Evolutionary conservation across 2,113 vertebrate genomes (phyloP), one percentile per base, ranked within the genome.

Genomic region (Panthera uncia): DNA sequence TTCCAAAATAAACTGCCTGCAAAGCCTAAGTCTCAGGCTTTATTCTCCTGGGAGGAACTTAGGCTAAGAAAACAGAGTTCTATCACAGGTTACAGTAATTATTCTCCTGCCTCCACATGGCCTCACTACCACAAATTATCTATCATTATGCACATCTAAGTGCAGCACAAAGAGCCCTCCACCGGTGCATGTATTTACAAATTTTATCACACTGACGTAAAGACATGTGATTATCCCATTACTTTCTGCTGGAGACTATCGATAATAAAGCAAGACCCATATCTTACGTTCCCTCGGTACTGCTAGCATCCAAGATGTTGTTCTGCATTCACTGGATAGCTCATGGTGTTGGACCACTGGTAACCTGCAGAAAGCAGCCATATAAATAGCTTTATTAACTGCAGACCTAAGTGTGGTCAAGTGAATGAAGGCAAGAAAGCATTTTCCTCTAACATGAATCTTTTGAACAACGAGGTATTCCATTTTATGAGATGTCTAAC

Each of bases 401-500:
- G 1, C 71, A 74, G 45, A 74, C 9, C 23, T 93, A 29, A 76
- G 15, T 79, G 13, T 13, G 29, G 21, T 88, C n/a, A 48, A 15
- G 18, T 73, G 61, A 76, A 68, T 83, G 36, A 95, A 92, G 55
- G 65, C n/a, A 90, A 94, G 61, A 86, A 78, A 89, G 33, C 33
- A 33, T 63, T 90, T 91, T 93, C 7, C 38, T 91, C 69, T 95
- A 91, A 57, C 21, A 36, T 48, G 15, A 94, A 66, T 92, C 45
- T 79, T 86, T 80, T 91, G 31, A 95, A 80, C 1, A 74, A 55
- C 0, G 78, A 69, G 1, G 2, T 38, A 79, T 52, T 69, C 45
- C 83, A 81, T 69, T 80, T 92, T 96, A 21, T 55, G 82, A 88
- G 27, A 91, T 45, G 14, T 55, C 78, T 83, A 94, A 90, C 38